Evolutionary conservation across 2,888 invertebrate genomes (phyloP).

Genomic region (Chrysomela aeneicollis): DNA sequence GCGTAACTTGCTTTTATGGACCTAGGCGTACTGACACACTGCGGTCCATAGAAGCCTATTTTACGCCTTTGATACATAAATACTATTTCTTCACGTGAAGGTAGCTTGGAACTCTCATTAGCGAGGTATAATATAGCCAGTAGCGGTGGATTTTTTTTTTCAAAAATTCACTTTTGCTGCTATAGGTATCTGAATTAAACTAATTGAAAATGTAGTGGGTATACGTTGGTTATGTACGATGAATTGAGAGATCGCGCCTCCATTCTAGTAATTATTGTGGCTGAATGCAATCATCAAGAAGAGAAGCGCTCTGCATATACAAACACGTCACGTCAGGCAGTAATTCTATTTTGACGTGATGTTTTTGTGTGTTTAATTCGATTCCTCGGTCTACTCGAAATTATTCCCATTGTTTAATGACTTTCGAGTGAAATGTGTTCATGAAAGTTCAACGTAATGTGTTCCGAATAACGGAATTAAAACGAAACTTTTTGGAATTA

Average conservation of each 20-base stretch:
- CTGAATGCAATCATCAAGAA: constrained; percentile 2
- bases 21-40: too few species aligned
- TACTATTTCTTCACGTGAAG: too few species aligned
- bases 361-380: neutral
- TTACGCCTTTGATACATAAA: too few species aligned
- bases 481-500: neutral
- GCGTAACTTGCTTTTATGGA: too few species aligned
- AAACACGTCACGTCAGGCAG: neutral
- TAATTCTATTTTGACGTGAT: neutral
- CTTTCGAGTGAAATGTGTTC: neutral
- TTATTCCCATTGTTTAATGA: constrained; percentile 5
- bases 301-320: neutral
- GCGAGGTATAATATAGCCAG: too few species aligned
- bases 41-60: too few species aligned
- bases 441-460: neutral
- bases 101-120: too few species aligned
- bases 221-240: too few species aligned
- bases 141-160: too few species aligned
- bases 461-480: neutral
- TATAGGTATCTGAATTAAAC: too few species aligned
- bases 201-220: too few species aligned
- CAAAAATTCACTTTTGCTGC: too few species aligned
- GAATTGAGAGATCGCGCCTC: neutral
- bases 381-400: neutral
- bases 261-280: neutral